Percentiles rank a stretch among this genome's conserved stretches.
These are phyloP conservation scores for Anniella stebbinsi DNA, from an alignment of 2,797 vertebrate genomes.

Conservation along the genomic window DNA sequence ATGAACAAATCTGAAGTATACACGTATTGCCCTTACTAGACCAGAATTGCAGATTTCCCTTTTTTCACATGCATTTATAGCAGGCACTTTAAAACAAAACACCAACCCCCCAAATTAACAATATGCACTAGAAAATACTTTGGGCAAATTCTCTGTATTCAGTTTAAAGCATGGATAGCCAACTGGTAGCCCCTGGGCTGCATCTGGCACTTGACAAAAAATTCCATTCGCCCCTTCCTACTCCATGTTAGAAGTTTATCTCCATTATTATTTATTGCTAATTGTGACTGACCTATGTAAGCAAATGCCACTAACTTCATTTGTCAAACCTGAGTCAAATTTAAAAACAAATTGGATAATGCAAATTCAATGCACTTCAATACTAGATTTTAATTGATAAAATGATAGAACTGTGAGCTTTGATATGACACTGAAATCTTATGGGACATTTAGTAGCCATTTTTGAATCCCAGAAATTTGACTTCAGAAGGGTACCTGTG, in stretches of 20 bases:
- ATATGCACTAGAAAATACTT: background rate
- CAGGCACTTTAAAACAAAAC: background rate
- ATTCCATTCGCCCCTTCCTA: background rate
- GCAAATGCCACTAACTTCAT: background rate
- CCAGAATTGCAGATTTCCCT: background rate
- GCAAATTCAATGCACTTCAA: background rate
- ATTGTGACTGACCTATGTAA: background rate
- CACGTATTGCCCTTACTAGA: background rate
- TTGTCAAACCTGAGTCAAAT: background rate
- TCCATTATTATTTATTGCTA: background rate
- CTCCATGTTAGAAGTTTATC: background rate
- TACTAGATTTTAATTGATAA: background rate
- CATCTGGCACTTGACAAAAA: background rate
- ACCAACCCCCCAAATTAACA: background rate
- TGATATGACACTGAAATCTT: slow-evolving; percentile 4
- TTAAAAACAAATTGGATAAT: background rate
- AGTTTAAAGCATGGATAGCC: background rate
- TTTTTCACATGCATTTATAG: background rate
- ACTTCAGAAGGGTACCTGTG: background rate
- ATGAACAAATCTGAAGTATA: background rate
- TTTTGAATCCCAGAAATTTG: background rate
- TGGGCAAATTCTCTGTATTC: background rate
- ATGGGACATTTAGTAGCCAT: background rate
- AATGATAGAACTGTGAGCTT: background rate
- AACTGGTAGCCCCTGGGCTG: background rate